Evolutionary conservation across 2,888 invertebrate genomes (phyloP).

Genomic region (Amiota communis): DNA sequence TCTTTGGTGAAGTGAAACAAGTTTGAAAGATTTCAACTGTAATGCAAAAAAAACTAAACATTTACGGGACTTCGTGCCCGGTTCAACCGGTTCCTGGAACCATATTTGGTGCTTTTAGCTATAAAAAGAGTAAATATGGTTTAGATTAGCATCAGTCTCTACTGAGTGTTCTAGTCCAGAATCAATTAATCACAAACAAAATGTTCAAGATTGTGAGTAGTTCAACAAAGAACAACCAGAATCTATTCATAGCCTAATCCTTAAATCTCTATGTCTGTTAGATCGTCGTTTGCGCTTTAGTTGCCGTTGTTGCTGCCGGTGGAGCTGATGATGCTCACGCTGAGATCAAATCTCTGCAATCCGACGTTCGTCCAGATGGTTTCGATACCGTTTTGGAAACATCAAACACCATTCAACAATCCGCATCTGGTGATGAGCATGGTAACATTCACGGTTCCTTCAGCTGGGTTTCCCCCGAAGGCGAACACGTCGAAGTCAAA

Average conservation of each 20-base stretch:
- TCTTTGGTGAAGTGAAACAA: neutral
- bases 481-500: slow-evolving; percentile 53
- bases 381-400: slow-evolving; percentile 51
- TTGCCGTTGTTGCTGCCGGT: slow-evolving; percentile 31
- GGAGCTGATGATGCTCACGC: slow-evolving; percentile 49
- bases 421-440: slow-evolving; percentile 54
- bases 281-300: slow-evolving; percentile 53
- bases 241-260: neutral
- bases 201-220: slow-evolving; percentile 62
- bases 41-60: neutral
- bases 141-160: slow-evolving; percentile 50
- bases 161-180: slow-evolving; percentile 46
- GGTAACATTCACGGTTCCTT: slow-evolving; percentile 59
- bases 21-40: neutral
- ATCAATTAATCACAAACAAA: slow-evolving; percentile 33
- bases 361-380: slow-evolving; percentile 62
- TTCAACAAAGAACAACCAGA: neutral
- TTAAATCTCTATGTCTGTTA: slow-evolving; percentile 27
- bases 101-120: slow-evolving; percentile 32
- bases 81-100: slow-evolving; percentile 31
- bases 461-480: slow-evolving; percentile 61
- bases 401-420: slow-evolving; percentile 51
- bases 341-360: slow-evolving; percentile 45
- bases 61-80: slow-evolving; percentile 24
- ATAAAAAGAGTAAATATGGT: slow-evolving; percentile 48